A percentile compares a stretch with the other conserved stretches of the same genome.
Conservation (phyloP, 2,113 vertebrate species). For the Chaetodon trifascialis region DNA sequence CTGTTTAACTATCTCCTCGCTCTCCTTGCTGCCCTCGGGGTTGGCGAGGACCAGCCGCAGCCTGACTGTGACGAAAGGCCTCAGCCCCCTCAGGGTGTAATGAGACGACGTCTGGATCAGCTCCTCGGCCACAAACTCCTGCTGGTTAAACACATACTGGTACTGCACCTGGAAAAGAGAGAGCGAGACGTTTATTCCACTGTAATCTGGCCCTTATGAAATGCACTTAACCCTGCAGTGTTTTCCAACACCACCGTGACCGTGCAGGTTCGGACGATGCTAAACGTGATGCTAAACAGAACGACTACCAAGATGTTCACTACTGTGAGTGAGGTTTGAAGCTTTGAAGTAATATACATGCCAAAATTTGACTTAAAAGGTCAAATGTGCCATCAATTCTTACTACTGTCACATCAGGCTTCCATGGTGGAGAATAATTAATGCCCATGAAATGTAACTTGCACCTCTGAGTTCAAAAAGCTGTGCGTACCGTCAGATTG, state of each 20-base stretch:
- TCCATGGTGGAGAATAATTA: not conserved
- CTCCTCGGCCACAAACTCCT: conserved; percentile 93
- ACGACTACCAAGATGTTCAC: not conserved
- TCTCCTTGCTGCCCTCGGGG: conserved; percentile 95
- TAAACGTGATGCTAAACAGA: not conserved
- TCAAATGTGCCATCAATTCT: not conserved
- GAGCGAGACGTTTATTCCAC: not conserved
- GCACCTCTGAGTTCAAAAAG: no score
- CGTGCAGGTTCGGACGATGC: not conserved
- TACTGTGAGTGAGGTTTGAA: not conserved
- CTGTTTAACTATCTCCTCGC: conserved; percentile 95
- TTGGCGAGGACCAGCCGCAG: conserved; percentile 94
- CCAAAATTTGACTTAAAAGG: not conserved
- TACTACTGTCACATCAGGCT: not conserved
- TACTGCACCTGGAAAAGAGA: conserved; percentile 86
- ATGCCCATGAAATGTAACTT: not conserved
- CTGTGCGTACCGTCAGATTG: conserved; percentile 88
- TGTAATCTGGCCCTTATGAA: not conserved
- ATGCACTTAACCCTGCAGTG: not conserved
- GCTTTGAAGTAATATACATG: not conserved
- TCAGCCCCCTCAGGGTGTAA: conserved; percentile 92
- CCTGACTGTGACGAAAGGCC: conserved; percentile 94
- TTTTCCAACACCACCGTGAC: not conserved
- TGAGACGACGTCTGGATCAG: conserved; percentile 95
- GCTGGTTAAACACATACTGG: conserved; percentile 95